Base-by-base conservation (phyloP, 2,797 vertebrate genomes). In the Argyrosomus regius region DNA sequence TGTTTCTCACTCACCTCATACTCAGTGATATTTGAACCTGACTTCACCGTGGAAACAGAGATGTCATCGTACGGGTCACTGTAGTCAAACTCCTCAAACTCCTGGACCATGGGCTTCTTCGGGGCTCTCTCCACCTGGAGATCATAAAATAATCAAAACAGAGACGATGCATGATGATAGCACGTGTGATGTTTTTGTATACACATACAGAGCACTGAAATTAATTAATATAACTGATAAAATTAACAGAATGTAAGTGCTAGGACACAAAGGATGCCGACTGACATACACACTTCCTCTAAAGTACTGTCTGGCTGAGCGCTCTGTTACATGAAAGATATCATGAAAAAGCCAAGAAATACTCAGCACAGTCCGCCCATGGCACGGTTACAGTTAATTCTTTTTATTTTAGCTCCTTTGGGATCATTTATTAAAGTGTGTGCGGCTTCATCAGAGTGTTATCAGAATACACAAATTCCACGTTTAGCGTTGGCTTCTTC, bases 31-130 rank as follows among this genome's bases (percentile, higher is more conserved):
- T 96, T 96, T 14, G 56, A 80, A 48, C 83, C 88, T 9, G 78
- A 1, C 0, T 94, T 92, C 72, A 93, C 91, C 0, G 92, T 91
- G 80, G 96, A 89, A 65, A 89, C 57, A 0, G 90, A 20, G 11
- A 92, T 16, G 59, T 95, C 92, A 0, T 93, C 88, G 4, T 93
- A 93, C 0, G 87, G 86, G 35, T 94, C 92, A 4, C 83, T 87
- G 75, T 85, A 95, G 81, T 96, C 95, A 6, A 94, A 93, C 13
- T 94, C 91, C 80, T 92, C 92, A 46, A 89, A 91, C 79, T 93
- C 89, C 68, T 96, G 91, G 4, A 84, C 87, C 20, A 92, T 70
- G 0, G 74, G 91, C 66, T 90, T 93, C 84, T 85, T 94, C 0
- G 86, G 85, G 0, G 52, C 28, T 72, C 80, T 85, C 77, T 93